These are phyloP conservation scores for Leucophenga maculata DNA, from an alignment of 2,888 invertebrate genomes.

Conservation along the genomic window DNA sequence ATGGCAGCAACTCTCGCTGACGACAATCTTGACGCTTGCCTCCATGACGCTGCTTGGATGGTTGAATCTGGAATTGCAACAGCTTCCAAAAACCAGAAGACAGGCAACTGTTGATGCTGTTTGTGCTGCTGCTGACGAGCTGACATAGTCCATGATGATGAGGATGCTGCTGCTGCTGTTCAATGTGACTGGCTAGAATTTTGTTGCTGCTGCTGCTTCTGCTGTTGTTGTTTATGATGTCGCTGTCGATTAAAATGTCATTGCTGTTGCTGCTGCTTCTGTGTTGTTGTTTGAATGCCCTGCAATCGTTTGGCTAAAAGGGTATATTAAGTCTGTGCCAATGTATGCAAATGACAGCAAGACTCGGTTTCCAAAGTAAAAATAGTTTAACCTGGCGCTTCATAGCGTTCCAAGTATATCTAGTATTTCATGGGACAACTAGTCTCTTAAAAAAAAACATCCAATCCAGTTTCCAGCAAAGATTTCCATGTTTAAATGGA, in stretches of 20 bases:
- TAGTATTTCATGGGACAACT: too few relatives aligned
- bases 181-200: neutral
- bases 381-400: too few relatives aligned
- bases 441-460: too few relatives aligned
- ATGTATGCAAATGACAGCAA: too few relatives aligned
- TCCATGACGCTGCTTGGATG: neutral
- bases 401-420: too few relatives aligned
- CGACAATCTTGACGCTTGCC: slow-evolving; percentile 19
- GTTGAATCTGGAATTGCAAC: too few relatives aligned
- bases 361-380: too few relatives aligned
- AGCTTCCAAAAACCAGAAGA: neutral
- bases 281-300: neutral
- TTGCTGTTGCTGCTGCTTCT: slow-evolving; percentile 58
- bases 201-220: slow-evolving; percentile 8
- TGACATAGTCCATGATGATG: neutral
- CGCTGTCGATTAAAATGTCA: slow-evolving; percentile 64
- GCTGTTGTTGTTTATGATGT: slow-evolving; percentile 19
- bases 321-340: too few relatives aligned
- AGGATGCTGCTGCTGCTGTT: neutral
- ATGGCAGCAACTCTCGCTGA: slow-evolving; percentile 15
- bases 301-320: neutral
- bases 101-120: slow-evolving; percentile 22
- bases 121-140: neutral
- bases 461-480: too few relatives aligned
- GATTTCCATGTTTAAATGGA: too few relatives aligned